These are phyloP conservation scores for Sarcophaga variegata DNA, from an alignment of 2,888 invertebrate genomes.

Conservation along the genomic window DNA sequence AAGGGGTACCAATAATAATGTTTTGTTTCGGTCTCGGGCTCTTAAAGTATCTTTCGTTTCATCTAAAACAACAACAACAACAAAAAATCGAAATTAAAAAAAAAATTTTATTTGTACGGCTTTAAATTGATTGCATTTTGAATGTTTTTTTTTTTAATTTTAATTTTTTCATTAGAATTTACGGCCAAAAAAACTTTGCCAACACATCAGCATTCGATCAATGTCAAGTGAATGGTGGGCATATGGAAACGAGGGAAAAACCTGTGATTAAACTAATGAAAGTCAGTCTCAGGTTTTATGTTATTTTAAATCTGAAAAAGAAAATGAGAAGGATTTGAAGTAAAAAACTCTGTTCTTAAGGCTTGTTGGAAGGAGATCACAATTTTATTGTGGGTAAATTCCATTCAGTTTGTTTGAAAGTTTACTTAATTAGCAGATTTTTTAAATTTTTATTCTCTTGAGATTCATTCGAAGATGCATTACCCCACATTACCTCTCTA, in stretches of 20 bases:
- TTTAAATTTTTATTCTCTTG: no score
- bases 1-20: conserved; percentile 16
- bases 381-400: no score
- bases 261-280: not conserved
- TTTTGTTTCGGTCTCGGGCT: conserved; percentile 16
- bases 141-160: not conserved
- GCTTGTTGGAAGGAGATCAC: no score
- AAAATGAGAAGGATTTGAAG: not conserved
- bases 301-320: not conserved
- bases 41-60: conserved; percentile 31
- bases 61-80: conserved; percentile 30
- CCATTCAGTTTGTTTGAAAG: no score
- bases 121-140: conserved; percentile 26
- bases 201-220: conserved; percentile 25
- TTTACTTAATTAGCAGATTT: no score
- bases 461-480: no score
- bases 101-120: conserved; percentile 37
- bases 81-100: conserved; percentile 38
- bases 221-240: conserved; percentile 65
- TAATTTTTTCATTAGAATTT: conserved; percentile 50
- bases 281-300: not conserved
- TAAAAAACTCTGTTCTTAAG: no score
- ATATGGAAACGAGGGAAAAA: not conserved
- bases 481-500: no score
- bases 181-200: conserved; percentile 40